Evolutionary conservation across 2,113 vertebrate genomes (phyloP).

Genomic region (Apaloderma vittatum): DNA sequence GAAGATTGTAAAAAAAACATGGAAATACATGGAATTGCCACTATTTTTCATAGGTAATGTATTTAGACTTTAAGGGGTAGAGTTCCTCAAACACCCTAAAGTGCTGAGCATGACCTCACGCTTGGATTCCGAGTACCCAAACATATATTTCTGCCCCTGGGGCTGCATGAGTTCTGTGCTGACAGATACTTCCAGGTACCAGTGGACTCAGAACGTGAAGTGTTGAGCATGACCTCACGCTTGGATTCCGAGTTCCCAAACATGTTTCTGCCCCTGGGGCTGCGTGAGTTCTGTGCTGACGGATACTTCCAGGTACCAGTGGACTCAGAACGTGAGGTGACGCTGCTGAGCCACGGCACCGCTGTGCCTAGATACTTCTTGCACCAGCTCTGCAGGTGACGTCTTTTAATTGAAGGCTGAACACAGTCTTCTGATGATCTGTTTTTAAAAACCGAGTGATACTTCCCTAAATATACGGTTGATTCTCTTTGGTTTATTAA

Average conservation of each 20-base stretch:
- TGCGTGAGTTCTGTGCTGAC: neutral
- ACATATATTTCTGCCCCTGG: neutral
- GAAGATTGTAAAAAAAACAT: neutral
- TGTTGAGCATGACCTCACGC: rapidly evolving
- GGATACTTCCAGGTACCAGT: neutral
- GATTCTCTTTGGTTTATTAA: neutral
- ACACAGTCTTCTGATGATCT: neutral
- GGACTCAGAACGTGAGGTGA: rapidly evolving
- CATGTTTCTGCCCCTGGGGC: neutral
- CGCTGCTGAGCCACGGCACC: rapidly evolving
- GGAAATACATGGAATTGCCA: neutral
- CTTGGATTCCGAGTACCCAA: neutral
- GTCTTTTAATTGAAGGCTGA: neutral
- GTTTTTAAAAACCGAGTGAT: neutral
- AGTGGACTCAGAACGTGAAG: rapidly evolving
- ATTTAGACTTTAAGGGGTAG: neutral
- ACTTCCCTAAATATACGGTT: neutral
- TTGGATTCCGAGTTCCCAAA: neutral
- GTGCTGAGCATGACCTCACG: rapidly evolving
- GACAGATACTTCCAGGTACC: neutral
- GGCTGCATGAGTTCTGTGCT: rapidly evolving
- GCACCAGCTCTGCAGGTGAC: neutral
- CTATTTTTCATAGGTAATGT: neutral
- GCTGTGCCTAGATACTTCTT: neutral
- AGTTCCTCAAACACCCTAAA: neutral